Conservation (phyloP, 1,140 invertebrate genomes). For the Sycobia sp. region DNA sequence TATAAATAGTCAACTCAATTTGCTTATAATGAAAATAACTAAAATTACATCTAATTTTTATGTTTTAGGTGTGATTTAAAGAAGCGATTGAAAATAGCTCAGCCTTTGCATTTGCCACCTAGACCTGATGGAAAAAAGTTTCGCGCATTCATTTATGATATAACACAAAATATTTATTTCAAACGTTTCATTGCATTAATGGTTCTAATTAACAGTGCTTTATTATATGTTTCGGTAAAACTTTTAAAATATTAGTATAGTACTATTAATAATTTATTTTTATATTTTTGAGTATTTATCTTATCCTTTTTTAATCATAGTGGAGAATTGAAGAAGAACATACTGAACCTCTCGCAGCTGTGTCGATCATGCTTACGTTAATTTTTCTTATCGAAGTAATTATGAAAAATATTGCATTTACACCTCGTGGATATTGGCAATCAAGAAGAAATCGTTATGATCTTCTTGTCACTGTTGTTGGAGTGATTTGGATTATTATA, state of each 20-base stretch:
- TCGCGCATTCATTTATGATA: conserved; percentile 95
- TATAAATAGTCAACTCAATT: too few species aligned
- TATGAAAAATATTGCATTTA: conserved; percentile 99
- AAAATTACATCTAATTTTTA: neutral
- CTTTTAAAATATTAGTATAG: neutral
- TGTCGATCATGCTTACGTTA: conserved; percentile 84
- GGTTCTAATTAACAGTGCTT: conserved; percentile 88
- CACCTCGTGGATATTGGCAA: conserved; percentile 97
- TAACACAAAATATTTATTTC: conserved; percentile 96
- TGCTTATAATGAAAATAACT: neutral
- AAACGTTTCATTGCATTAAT: conserved; percentile 92
- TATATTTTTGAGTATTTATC: too few species aligned
- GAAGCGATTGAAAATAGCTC: conserved; percentile 98
- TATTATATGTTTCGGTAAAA: conserved; percentile 89
- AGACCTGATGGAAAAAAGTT: conserved; percentile 90
- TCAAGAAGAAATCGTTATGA: conserved; percentile 97
- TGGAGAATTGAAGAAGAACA: conserved; percentile 80
- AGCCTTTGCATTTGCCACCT: conserved; percentile 96
- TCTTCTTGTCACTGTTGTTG: conserved; percentile 93
- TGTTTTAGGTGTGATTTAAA: conserved; percentile 91
- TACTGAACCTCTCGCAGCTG: conserved; percentile 81
- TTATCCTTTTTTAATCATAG: too few species aligned
- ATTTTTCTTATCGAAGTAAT: conserved; percentile 92
- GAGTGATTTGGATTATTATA: conserved; percentile 95
- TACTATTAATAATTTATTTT: neutral